These are phyloP conservation scores for Panulirus ornatus DNA, from an alignment of 1,140 invertebrate species.

Conservation along the genomic window DNA sequence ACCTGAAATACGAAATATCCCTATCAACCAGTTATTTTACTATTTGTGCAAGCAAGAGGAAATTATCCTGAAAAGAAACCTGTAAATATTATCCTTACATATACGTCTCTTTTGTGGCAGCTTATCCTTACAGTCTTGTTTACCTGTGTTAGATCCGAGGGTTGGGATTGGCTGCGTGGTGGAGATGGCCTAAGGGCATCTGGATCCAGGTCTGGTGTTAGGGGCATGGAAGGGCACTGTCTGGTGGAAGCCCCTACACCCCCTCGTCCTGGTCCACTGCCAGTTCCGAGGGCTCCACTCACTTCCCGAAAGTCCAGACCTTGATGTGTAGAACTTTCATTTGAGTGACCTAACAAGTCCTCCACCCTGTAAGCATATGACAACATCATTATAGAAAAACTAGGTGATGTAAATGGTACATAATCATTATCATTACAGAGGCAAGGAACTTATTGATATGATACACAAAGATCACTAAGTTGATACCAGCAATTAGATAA, in stretches of 20 bases:
- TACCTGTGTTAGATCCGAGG: slow-evolving; percentile 79
- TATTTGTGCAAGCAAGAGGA: neutral
- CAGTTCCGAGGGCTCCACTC: slow-evolving; percentile 45
- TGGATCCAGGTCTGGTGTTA: slow-evolving; percentile 72
- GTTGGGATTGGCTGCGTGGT: slow-evolving; percentile 79
- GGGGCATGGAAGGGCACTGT: slow-evolving; percentile 73
- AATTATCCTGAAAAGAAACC: neutral
- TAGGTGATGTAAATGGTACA: too few relatives aligned
- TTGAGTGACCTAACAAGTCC: slow-evolving; percentile 68
- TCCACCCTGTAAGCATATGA: slow-evolving; percentile 63
- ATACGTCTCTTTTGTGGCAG: neutral
- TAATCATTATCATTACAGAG: too few relatives aligned
- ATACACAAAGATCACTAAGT: too few relatives aligned
- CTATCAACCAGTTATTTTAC: too few relatives aligned
- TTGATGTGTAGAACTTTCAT: slow-evolving; percentile 60
- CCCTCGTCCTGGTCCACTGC: slow-evolving; percentile 62
- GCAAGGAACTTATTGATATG: too few relatives aligned
- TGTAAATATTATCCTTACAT: slow-evolving; percentile 17
- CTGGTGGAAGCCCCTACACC: slow-evolving; percentile 45
- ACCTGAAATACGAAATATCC: too few relatives aligned
- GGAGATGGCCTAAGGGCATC: slow-evolving; percentile 73
- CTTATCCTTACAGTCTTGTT: slow-evolving; percentile 75
- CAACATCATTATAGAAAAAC: too few relatives aligned
- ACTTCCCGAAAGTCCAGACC: slow-evolving; percentile 74
- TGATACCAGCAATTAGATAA: too few relatives aligned